Evolutionary conservation across 2,113 vertebrate species (phyloP).

Genomic region (Zosterops japonicus): DNA sequence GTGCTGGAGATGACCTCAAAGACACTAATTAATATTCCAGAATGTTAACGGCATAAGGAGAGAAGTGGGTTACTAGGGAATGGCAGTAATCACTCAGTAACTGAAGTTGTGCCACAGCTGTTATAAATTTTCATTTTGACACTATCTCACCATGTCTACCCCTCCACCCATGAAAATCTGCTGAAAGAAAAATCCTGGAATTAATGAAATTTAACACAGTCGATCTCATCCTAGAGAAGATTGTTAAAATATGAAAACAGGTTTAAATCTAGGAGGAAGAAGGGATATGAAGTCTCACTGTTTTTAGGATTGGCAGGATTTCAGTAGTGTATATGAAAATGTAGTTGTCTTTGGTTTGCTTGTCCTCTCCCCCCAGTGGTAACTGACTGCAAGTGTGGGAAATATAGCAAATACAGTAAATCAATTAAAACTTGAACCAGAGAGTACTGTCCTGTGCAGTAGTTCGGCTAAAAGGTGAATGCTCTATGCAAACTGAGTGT

Average conservation of each 20-base stretch:
- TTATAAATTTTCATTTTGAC: not conserved
- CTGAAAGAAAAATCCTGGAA: not conserved
- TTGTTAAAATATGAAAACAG: not conserved
- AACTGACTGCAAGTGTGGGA: not conserved
- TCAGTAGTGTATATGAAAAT: not conserved
- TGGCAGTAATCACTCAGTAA: not conserved
- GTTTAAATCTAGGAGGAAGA: not conserved
- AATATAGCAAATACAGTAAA: not conserved
- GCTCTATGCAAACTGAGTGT: not conserved
- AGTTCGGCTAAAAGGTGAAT: not conserved
- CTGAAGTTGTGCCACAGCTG: not conserved
- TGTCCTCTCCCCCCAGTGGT: not conserved
- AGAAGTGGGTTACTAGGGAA: constrained; percentile 14
- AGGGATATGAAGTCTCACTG: not conserved
- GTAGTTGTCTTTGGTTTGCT: not conserved
- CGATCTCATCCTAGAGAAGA: not conserved
- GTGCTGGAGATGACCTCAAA: constrained; percentile 19
- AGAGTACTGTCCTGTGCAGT: not conserved
- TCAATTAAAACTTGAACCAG: not conserved
- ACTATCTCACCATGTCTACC: not conserved
- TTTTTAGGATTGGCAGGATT: not conserved
- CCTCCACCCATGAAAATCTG: not conserved
- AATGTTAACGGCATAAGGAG: not conserved
- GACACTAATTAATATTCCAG: constrained; percentile 39
- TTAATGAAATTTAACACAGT: not conserved